Conservation (phyloP, 2,888 invertebrate genomes). For the Epinotia ramella region DNA sequence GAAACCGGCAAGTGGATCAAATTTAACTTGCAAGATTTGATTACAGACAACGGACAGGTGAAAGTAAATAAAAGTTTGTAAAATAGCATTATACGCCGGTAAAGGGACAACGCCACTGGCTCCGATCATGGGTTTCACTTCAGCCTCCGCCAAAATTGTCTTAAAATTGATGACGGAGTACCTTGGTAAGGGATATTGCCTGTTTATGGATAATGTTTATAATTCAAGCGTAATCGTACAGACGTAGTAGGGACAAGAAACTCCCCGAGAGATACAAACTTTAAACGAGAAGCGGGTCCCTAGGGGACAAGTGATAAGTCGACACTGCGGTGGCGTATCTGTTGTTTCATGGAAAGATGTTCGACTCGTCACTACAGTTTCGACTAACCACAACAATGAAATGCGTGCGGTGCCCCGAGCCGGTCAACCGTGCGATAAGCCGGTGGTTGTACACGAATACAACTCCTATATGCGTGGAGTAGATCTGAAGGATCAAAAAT, state of each 20-base stretch:
- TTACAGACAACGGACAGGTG: too few species aligned
- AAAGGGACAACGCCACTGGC: conserved; percentile 5
- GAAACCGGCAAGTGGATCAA: too few species aligned
- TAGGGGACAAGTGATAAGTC: conserved; percentile 20
- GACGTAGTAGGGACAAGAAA: conserved; percentile 14
- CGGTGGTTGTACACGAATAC: too few species aligned
- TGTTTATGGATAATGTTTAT: conserved; percentile 19
- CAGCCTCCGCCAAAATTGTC: conserved; percentile 13
- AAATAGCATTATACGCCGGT: conserved; percentile 14
- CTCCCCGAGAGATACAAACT: background rate
- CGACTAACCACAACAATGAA: too few species aligned
- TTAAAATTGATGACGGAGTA: background rate
- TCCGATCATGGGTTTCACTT: conserved; percentile 10
- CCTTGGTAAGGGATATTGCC: background rate
- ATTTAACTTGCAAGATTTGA: too few species aligned
- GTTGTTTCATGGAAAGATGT: conserved; percentile 39
- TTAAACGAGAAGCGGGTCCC: conserved; percentile 14
- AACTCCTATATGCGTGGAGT: too few species aligned
- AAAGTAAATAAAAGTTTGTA: too few species aligned
- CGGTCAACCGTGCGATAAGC: too few species aligned
- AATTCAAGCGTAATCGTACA: conserved; percentile 3
- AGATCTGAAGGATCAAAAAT: too few species aligned
- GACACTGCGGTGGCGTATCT: conserved; percentile 37
- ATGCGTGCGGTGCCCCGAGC: too few species aligned
- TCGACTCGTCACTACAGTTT: conserved; percentile 39